phyloP scores from a whole-genome alignment of 2,113 vertebrate species.

The Pseudonaja textilis region DNA sequence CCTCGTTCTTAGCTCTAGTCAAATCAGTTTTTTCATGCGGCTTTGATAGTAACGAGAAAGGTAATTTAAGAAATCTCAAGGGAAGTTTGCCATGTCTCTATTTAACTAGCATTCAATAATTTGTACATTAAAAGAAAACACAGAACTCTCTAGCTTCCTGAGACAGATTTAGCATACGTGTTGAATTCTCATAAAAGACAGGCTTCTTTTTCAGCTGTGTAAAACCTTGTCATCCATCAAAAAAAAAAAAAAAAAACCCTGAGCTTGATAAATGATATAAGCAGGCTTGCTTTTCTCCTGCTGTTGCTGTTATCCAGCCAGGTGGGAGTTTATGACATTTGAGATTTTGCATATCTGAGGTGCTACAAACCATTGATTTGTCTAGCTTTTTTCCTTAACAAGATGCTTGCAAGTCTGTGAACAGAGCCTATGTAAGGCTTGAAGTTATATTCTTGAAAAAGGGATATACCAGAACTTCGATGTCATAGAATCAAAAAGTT shows the following conservation, averaged over 20 bases:
- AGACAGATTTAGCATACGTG: not conserved
- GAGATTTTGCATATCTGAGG: not conserved
- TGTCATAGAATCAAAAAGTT: not conserved
- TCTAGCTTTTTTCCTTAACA: conserved; percentile 15
- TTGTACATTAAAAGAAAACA: not conserved
- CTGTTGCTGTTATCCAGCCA: not conserved
- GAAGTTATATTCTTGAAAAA: not conserved
- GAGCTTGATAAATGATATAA: not conserved
- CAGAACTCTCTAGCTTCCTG: not conserved
- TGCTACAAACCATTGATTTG: conserved; percentile 24
- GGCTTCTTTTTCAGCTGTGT: not conserved
- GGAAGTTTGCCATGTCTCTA: not conserved
- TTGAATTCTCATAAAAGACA: not conserved
- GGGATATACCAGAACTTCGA: not conserved
- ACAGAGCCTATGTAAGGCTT: conserved; percentile 21
- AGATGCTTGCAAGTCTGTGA: conserved; percentile 29
- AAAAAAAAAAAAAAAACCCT: not conserved
- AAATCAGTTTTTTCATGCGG: not conserved
- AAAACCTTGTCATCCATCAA: not conserved
- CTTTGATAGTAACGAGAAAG: not conserved
- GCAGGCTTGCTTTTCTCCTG: not conserved
- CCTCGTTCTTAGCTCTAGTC: not conserved
- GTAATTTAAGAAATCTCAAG: not conserved
- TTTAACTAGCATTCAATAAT: not conserved
- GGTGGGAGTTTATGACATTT: conserved; percentile 12